Evolutionary conservation across 2,888 invertebrate genomes (phyloP).

Genomic region (Lepetodrilus schrolli): DNA sequence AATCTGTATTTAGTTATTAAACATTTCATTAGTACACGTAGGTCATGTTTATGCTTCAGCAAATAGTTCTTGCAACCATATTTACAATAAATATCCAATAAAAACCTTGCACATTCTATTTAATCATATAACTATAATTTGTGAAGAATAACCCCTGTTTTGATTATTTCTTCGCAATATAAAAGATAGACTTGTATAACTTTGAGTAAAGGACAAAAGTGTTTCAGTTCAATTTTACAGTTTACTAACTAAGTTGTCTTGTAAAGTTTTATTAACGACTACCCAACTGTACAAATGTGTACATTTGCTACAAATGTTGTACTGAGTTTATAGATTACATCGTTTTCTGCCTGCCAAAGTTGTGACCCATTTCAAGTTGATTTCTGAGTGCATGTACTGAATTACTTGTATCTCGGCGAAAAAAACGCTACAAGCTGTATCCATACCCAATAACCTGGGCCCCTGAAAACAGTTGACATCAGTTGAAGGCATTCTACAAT

Average conservation of each 20-base stretch:
- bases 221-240: not conserved
- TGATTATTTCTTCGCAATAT: no score
- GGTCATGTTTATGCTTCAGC: no score
- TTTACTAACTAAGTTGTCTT: not conserved
- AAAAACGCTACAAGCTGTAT: not conserved
- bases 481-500: slow-evolving; percentile 7
- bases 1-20: no score
- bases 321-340: not conserved
- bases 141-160: no score
- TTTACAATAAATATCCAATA: no score
- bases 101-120: no score
- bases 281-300: slow-evolving; percentile 14
- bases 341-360: not conserved
- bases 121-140: no score
- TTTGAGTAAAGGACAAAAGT: not conserved
- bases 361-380: not conserved
- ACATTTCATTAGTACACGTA: no score
- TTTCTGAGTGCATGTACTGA: slow-evolving; percentile 11
- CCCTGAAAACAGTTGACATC: not conserved
- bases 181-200: not conserved
- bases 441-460: not conserved
- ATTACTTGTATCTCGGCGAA: not conserved
- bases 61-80: no score
- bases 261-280: not conserved
- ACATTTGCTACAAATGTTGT: slow-evolving; percentile 17